A percentile compares a stretch with the other conserved stretches of the same genome.
Evolutionary conservation across 2,797 vertebrate genomes (phyloP).

Genomic region (Mormyrops attenuatus): DNA sequence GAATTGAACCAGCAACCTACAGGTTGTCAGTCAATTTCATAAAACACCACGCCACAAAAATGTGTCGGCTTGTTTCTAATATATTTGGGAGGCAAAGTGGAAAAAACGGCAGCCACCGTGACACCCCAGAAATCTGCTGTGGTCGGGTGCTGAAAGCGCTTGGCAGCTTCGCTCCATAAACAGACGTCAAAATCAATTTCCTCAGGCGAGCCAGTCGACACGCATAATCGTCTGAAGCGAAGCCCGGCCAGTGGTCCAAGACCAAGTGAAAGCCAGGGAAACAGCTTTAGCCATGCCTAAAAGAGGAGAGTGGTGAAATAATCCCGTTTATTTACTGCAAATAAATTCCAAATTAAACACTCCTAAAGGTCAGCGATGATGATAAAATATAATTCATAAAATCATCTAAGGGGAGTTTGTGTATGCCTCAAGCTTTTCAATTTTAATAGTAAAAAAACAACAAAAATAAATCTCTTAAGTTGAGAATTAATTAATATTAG

Average conservation of each 20-base stretch:
- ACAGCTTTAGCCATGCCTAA: neutral
- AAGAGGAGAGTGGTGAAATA: neutral
- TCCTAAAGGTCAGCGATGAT: neutral
- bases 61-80: neutral
- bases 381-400: neutral
- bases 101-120: neutral
- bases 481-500: conserved; percentile 8
- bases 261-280: neutral
- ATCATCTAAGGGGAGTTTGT: conserved; percentile 1
- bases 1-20: neutral
- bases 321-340: neutral
- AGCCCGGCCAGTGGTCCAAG: neutral
- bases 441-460: neutral
- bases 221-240: neutral
- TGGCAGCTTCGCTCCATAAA: neutral
- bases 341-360: conserved; percentile 5
- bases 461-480: neutral
- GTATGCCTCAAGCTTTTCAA: neutral
- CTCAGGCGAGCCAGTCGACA: neutral
- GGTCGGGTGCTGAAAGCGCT: neutral
- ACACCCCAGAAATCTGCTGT: neutral
- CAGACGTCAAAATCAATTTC: conserved; percentile 1
- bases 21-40: neutral
- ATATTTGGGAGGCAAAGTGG: neutral
- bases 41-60: neutral